phyloP scores from a whole-genome alignment of 2,888 invertebrate species.

The Tenthredo scrophulariae region DNA sequence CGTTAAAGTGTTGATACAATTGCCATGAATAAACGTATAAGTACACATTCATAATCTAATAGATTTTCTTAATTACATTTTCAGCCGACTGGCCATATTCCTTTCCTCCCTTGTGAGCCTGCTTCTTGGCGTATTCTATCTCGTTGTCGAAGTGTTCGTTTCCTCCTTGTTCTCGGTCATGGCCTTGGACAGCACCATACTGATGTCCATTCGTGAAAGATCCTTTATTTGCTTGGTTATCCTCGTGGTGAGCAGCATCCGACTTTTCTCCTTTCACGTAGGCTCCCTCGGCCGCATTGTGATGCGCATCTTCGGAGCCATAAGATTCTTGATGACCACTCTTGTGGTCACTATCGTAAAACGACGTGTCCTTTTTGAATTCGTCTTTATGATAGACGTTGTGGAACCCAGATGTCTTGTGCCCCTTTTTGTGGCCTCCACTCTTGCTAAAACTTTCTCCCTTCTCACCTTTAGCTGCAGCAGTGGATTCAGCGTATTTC shows the following conservation, averaged over 20 bases:
- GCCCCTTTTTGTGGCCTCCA: conserved; percentile 80
- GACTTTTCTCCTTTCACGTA: conserved; percentile 73
- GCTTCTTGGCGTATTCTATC: conserved; percentile 67
- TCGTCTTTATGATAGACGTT: conserved; percentile 82
- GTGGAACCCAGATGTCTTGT: conserved; percentile 81
- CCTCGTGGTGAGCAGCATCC: conserved; percentile 78
- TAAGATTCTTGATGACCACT: conserved; percentile 80
- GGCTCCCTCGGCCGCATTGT: conserved; percentile 78
- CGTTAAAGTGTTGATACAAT: conserved; percentile 29
- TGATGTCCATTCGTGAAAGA: conserved; percentile 80
- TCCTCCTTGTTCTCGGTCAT: conserved; percentile 76
- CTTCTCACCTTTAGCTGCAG: conserved; percentile 76
- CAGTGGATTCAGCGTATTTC: conserved; percentile 78
- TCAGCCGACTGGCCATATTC: conserved; percentile 62
- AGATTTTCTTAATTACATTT: conserved; percentile 47
- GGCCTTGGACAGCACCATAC: conserved; percentile 79
- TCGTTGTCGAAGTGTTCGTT: conserved; percentile 76
- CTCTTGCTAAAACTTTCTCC: conserved; percentile 79
- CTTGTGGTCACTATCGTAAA: conserved; percentile 81
- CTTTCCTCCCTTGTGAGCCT: conserved; percentile 67
- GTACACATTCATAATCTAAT: conserved; percentile 12
- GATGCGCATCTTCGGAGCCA: conserved; percentile 79
- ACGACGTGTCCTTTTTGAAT: conserved; percentile 82
- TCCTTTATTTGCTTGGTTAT: conserved; percentile 79
- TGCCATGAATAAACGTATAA: conserved; percentile 30